Conservation (phyloP, 2,797 vertebrate genomes). For the Zonotrichia albicollis region DNA sequence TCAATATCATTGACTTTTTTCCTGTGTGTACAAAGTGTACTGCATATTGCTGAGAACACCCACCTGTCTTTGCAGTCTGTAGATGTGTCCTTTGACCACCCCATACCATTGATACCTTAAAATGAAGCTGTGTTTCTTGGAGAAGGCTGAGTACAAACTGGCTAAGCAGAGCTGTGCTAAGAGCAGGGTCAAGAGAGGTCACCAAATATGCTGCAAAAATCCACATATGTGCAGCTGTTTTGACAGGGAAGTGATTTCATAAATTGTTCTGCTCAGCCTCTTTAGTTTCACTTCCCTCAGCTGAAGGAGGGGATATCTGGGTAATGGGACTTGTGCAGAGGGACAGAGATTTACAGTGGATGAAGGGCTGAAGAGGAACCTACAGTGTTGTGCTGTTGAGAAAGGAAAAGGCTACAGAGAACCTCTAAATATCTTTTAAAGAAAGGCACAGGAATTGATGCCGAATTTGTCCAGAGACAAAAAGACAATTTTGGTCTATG, state of each 20-base stretch:
- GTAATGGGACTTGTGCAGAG: background rate
- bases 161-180: background rate
- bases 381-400: background rate
- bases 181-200: background rate
- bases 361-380: background rate
- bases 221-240: background rate
- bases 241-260: background rate
- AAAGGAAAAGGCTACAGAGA: background rate
- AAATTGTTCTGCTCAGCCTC: background rate
- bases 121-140: background rate
- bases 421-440: rapidly evolving
- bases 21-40: background rate
- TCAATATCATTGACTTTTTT: no score
- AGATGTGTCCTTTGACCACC: background rate
- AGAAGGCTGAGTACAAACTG: background rate
- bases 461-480: background rate
- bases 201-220: background rate
- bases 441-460: background rate
- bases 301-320: background rate
- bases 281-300: background rate
- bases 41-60: background rate
- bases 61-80: background rate
- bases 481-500: background rate
- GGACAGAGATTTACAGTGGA: background rate
- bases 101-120: background rate